A percentile compares a stretch with the other conserved stretches of the same genome.
Conservation (phyloP, 2,113 vertebrate species). For the Sorex fumeus region DNA sequence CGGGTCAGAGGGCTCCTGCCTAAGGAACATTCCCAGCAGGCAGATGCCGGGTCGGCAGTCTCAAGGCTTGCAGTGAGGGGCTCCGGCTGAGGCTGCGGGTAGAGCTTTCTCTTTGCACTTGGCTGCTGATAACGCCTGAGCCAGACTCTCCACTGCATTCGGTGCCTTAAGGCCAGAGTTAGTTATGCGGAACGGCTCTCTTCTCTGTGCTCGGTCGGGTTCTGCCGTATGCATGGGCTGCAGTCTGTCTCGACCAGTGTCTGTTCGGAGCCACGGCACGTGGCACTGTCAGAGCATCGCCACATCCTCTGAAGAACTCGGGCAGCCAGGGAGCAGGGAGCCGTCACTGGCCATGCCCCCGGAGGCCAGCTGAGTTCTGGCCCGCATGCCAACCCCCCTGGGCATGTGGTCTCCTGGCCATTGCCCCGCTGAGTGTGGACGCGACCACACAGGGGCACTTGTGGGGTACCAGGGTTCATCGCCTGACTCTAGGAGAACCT, state of each 20-base stretch:
- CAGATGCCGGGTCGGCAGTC: background rate
- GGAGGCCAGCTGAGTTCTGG: no score
- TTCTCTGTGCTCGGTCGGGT: background rate
- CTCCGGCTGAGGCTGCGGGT: background rate
- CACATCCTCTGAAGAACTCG: constrained; percentile 63
- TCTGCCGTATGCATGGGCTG: constrained; percentile 19
- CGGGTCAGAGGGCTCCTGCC: background rate
- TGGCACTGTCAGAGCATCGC: constrained; percentile 41
- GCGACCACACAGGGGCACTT: background rate
- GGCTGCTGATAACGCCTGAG: background rate
- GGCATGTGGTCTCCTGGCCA: no score
- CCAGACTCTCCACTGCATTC: background rate
- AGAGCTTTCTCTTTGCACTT: constrained; percentile 38
- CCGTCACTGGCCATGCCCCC: no score
- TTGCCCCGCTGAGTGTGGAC: background rate
- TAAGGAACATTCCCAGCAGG: background rate
- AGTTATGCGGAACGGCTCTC: background rate
- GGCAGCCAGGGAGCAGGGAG: background rate
- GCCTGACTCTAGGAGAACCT: background rate
- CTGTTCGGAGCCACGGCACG: constrained; percentile 62
- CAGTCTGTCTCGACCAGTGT: background rate
- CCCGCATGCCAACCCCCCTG: no score
- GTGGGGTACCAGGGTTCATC: background rate
- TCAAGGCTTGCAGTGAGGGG: background rate
- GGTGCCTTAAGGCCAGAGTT: constrained; percentile 14